Percentiles rank a stretch among this genome's conserved stretches.
Evolutionary conservation across 1,140 invertebrate species (phyloP).

Genomic region (Apis florea): DNA sequence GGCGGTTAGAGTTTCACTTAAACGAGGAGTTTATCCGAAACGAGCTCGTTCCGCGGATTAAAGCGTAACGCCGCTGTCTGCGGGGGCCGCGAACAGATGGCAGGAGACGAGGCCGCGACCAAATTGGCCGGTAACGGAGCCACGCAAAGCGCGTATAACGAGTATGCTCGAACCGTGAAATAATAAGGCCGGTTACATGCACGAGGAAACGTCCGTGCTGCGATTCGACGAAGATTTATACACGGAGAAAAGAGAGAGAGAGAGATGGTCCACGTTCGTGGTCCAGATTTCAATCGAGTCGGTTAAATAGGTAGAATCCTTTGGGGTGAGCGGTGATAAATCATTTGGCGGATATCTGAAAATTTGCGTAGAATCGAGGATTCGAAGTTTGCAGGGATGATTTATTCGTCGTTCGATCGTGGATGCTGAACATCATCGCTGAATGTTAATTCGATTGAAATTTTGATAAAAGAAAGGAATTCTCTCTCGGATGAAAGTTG

Average conservation of each 20-base stretch:
- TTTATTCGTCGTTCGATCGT: neutral
- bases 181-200: conserved; percentile 49
- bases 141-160: conserved; percentile 51
- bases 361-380: neutral
- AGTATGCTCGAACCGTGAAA: conserved; percentile 49
- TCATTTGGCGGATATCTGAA: neutral
- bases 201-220: conserved; percentile 18
- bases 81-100: conserved; percentile 44
- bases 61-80: conserved; percentile 58
- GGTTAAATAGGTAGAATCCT: neutral
- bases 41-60: conserved; percentile 61
- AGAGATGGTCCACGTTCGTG: neutral
- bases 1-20: conserved; percentile 60
- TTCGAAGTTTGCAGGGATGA: neutral
- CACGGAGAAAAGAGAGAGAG: neutral
- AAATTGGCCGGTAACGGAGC: conserved; percentile 54
- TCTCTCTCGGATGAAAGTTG: too few species aligned
- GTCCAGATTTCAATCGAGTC: neutral
- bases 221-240: conserved; percentile 59
- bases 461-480: too few species aligned
- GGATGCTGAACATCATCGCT: too few species aligned
- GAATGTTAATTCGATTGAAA: too few species aligned
- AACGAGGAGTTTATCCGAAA: conserved; percentile 66
- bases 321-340: neutral
- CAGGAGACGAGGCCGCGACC: conserved; percentile 27